Evolutionary conservation across 1,140 invertebrate genomes (phyloP).

Genomic region (Pantala flavescens): DNA sequence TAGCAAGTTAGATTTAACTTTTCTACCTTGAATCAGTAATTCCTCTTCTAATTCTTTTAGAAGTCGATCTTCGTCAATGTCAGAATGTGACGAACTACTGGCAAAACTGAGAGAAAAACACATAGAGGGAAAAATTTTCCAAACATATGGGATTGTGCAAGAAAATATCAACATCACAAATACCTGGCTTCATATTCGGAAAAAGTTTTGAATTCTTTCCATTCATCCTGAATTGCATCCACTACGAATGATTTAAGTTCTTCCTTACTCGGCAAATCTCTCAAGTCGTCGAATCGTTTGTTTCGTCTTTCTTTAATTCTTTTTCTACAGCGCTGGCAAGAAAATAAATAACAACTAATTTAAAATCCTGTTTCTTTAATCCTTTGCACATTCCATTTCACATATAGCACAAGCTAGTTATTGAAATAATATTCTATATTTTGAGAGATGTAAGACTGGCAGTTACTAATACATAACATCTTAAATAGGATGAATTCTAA

Average conservation of each 20-base stretch:
- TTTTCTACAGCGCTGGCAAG: not conserved
- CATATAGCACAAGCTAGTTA: too few relatives aligned
- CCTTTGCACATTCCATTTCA: too few relatives aligned
- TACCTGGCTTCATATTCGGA: not conserved
- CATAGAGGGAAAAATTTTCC: too few relatives aligned
- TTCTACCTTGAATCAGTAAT: not conserved
- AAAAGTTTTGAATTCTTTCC: not conserved
- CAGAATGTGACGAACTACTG: not conserved
- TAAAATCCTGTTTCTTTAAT: not conserved
- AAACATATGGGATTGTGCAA: too few relatives aligned
- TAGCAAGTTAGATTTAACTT: too few relatives aligned
- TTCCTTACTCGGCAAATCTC: not conserved
- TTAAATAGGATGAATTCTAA: too few relatives aligned
- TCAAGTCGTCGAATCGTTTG: not conserved
- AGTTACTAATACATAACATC: too few relatives aligned
- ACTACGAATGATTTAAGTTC: not conserved
- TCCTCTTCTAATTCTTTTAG: not conserved
- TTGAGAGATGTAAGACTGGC: too few relatives aligned
- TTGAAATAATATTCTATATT: too few relatives aligned
- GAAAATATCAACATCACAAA: too few relatives aligned
- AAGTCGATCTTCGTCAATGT: not conserved
- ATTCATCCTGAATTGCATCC: not conserved
- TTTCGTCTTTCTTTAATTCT: not conserved
- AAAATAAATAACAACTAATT: not conserved
- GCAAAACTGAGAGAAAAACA: too few relatives aligned